These are phyloP conservation scores for Schlechtendalia chinensis DNA, from an alignment of 1,140 invertebrate species.

Conservation along the genomic window DNA sequence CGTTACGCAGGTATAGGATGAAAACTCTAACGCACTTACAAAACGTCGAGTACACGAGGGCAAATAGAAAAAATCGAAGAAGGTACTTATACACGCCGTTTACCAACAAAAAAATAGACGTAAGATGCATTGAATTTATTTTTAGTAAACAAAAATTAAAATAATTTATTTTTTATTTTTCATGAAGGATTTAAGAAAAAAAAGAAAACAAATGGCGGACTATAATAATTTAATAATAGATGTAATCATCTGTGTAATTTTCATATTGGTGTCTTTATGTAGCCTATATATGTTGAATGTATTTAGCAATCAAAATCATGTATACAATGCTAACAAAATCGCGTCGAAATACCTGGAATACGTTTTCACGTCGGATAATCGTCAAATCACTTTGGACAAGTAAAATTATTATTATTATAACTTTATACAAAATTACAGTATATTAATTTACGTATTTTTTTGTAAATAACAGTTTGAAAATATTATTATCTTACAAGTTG, in stretches of 20 bases:
- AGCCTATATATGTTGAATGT: background rate
- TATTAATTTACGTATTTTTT: background rate
- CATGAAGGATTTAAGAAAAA: background rate
- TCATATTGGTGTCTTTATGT: background rate
- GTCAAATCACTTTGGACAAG: background rate
- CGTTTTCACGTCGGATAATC: background rate
- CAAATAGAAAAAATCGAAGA: background rate
- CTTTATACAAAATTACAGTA: background rate
- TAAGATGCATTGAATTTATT: background rate
- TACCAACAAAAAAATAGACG: background rate
- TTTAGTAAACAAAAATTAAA: too few relatives aligned
- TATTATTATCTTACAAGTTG: background rate
- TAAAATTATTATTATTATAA: background rate
- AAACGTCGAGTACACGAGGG: background rate
- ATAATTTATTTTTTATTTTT: too few relatives aligned
- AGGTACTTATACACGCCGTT: background rate
- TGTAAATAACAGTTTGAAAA: conserved; percentile 1
- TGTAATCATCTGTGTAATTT: background rate
- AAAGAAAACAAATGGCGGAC: background rate
- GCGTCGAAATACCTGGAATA: background rate
- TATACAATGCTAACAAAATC: background rate
- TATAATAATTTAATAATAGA: background rate
- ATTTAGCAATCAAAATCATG: background rate
- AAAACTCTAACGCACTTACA: conserved; percentile 11
- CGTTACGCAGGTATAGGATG: background rate